Conservation (phyloP, 1,140 invertebrate species). For the Drosophila repletoides region DNA sequence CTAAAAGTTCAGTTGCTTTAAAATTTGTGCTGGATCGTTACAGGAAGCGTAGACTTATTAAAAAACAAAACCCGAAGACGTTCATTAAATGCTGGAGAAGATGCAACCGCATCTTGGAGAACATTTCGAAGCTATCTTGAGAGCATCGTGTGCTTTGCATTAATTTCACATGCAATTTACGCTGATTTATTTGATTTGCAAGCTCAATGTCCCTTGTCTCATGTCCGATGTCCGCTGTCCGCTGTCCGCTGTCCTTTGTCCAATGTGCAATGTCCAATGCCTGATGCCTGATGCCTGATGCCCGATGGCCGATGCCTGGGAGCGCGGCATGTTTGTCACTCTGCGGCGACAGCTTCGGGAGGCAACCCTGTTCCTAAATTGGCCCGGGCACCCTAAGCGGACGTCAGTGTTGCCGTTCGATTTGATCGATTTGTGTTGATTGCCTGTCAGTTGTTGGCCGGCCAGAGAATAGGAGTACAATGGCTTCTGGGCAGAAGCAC, state of each 20-base stretch:
- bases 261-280: slow-evolving; percentile 1
- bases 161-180: slow-evolving; percentile 80
- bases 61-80: neutral
- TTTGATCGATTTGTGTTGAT: slow-evolving; percentile 80
- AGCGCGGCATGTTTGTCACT: slow-evolving; percentile 60
- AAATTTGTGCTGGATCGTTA: neutral
- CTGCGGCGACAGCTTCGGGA: slow-evolving; percentile 16
- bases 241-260: neutral
- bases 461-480: slow-evolving; percentile 54
- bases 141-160: slow-evolving; percentile 63
- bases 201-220: slow-evolving; percentile 42
- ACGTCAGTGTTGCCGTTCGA: slow-evolving; percentile 50
- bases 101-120: neutral
- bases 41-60: slow-evolving; percentile 8
- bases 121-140: slow-evolving; percentile 7
- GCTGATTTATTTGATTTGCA: slow-evolving; percentile 79
- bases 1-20: too few relatives aligned
- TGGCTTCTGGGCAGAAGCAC: slow-evolving; percentile 36
- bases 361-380: slow-evolving; percentile 59
- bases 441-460: slow-evolving; percentile 63
- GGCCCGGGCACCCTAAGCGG: slow-evolving; percentile 48
- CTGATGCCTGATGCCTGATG: slow-evolving; percentile 5
- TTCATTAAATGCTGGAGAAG: slow-evolving; percentile 23
- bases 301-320: slow-evolving; percentile 11
- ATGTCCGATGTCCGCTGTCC: neutral